Base-by-base conservation (phyloP, 2,113 vertebrate genomes). In the Equus quagga region DNA sequence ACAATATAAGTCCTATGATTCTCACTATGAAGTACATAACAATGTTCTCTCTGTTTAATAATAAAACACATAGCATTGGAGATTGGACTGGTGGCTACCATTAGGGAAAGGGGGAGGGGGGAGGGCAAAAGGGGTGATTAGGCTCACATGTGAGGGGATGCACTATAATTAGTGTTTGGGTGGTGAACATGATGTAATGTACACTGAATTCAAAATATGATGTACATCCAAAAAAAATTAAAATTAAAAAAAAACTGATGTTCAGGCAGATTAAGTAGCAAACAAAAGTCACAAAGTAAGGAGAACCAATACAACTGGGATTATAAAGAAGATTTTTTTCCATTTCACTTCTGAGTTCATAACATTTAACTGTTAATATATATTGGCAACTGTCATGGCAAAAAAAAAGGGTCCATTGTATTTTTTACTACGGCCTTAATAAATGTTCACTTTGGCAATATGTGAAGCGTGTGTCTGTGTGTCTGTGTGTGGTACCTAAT, bases 361-460 rank as follows among this genome's bases (percentile, higher is more conserved):
- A 80, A 80, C 31, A 78, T 84, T 86, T 56, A 91, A 92, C 8
- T 83, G 58, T 76, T 64, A 89, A 64, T 62, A 86, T 51, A 86
- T 73, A n/a, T 12, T 60, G 36, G 31, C 8, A 91, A 78, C 21
- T 49, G 15, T 49, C 36, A 58, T 24, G 24, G 24, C 12, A 95
- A 92, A 82, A 84, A 93, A 92, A 82, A 36, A 64, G 1, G 46
- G n/a, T 81, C 33, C n/a, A 76, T 33, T 44, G 1, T 26, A 44
- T 56, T 28, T 81, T 79, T 79, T 56, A 41, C 70, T 69, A 10
- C 56, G 12, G 17, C 4, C 64, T 62, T 60, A 83, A 60, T 76
- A 92, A 96, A 84, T 36, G 5, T 6, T 67, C 28, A 78, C 36
- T 65, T 87, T 90, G 58, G 8, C 41, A 92, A 58, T 78, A 72